Conservation (phyloP, 2,888 invertebrate genomes). For the Agriopis marginaria region DNA sequence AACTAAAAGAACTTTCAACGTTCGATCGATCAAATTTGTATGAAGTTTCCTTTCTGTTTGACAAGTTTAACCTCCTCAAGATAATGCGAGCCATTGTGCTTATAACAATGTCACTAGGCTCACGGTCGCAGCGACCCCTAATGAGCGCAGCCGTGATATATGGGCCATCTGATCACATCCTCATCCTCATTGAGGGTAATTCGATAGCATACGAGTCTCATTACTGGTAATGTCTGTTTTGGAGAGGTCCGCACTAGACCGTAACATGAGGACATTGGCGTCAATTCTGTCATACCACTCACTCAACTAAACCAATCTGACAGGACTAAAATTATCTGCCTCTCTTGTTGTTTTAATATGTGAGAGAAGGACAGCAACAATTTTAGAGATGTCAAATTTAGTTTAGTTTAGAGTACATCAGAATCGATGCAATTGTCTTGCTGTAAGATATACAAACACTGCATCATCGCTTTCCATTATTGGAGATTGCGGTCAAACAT, state of each 20-base stretch:
- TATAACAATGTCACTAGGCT: slow-evolving; percentile 28
- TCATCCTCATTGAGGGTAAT: slow-evolving; percentile 11
- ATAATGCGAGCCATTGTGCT: slow-evolving; percentile 29
- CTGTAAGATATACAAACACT: too few relatives aligned
- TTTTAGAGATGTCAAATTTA: too few relatives aligned
- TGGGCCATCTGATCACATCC: slow-evolving; percentile 12
- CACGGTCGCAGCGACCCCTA: slow-evolving; percentile 23
- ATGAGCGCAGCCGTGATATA: slow-evolving; percentile 28
- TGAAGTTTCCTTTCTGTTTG: slow-evolving; percentile 23
- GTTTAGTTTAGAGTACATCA: too few relatives aligned
- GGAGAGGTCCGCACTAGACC: neutral
- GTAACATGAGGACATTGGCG: neutral
- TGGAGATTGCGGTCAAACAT: too few relatives aligned
- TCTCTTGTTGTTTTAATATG: too few relatives aligned
- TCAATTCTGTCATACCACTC: too few relatives aligned
- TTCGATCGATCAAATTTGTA: neutral
- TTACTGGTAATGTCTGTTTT: neutral
- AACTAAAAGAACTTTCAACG: too few relatives aligned
- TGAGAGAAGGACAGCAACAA: too few relatives aligned
- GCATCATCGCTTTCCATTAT: too few relatives aligned
- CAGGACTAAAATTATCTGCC: too few relatives aligned
- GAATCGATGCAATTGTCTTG: too few relatives aligned
- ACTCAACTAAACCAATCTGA: too few relatives aligned
- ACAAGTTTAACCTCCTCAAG: slow-evolving; percentile 1
- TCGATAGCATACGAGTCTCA: neutral